phyloP scores from a whole-genome alignment of 2,113 vertebrate genomes.

The Dendrocopos noguchii region DNA sequence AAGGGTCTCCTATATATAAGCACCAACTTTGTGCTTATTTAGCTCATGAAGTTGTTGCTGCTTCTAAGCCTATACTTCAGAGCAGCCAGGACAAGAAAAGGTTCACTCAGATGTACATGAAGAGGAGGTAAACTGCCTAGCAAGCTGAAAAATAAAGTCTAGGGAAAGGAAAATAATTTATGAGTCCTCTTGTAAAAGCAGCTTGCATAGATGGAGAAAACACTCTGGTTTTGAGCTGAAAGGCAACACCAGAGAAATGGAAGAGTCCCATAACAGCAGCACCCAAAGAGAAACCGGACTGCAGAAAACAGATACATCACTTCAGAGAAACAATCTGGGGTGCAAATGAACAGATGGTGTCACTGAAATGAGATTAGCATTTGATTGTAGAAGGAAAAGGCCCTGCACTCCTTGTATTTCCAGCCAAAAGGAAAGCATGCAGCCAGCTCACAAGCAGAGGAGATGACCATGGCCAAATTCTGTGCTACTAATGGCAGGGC shows the following conservation, averaged over 20 bases:
- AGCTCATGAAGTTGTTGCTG: not conserved
- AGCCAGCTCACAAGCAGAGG: not conserved
- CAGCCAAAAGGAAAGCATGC: not conserved
- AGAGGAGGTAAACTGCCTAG: conserved; percentile 12
- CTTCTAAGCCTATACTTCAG: conserved; percentile 30
- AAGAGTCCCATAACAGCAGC: not conserved
- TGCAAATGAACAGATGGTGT: not conserved
- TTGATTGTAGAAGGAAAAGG: not conserved
- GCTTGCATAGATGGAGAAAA: not conserved
- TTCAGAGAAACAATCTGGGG: not conserved
- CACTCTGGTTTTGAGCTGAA: not conserved
- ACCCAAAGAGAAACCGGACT: not conserved
- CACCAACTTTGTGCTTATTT: not conserved
- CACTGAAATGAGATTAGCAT: not conserved
- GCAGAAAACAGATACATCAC: conserved; percentile 18
- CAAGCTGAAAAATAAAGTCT: not conserved
- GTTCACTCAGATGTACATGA: not conserved
- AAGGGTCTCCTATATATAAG: not conserved
- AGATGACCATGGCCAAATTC: not conserved
- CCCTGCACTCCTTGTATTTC: not conserved
- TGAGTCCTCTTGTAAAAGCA: conserved; percentile 22
- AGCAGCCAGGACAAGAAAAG: conserved; percentile 34
- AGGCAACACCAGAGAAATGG: not conserved
- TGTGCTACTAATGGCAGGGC: not conserved
- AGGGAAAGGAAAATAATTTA: conserved; percentile 31